Evolutionary conservation across 2,113 vertebrate species (phyloP), one percentile per base, ranked within the genome.

Genomic region (Eulemur rufifrons): DNA sequence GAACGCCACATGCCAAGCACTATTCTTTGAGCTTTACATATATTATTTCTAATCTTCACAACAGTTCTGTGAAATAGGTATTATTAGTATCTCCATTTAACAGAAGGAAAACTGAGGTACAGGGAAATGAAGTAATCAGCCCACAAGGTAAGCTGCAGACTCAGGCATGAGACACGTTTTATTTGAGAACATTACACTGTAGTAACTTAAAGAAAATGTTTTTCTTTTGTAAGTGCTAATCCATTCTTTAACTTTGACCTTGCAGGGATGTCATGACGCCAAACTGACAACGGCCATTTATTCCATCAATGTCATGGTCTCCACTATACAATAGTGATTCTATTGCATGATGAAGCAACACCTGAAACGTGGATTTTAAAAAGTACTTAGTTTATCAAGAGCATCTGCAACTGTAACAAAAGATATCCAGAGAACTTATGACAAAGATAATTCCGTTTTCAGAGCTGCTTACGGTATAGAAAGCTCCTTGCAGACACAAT

Each of bases 281-380:
- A 45, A 50, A 89, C 39, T 95, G 86, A 52, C 66, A 61, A 81
- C 45, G 94, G n/a, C 47, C 63, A 82, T 78, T 78, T 87, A 82
- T 78, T 80, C 86, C 50, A 69, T 83, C 74, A 86, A 50, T 11
- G 34, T 8, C 54, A 69, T n/a, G 21, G 42, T 80, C 54, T 96
- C 56, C n/a, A 37, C 23, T 34, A 54, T 4, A 56, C 39, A 23
- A 69, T 11, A 86, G 59, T 52, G 56, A 96, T 47, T 61, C 54
- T 32, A 90, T 14, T 59, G 20, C 20, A 92, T 50, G 81, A n/a
- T 50, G 80, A 98, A 78, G 69, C 71, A 7, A 0, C 11, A 88
- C 25, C 0, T 91, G 52, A 85, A 84, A 94, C 1, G 3, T 0
- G 37, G 20, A 10, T 64, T 59, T 80, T 77, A 37, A 78, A 45